Base-by-base conservation (phyloP, 1,140 invertebrate species). In the Diabrotica virgifera region DNA sequence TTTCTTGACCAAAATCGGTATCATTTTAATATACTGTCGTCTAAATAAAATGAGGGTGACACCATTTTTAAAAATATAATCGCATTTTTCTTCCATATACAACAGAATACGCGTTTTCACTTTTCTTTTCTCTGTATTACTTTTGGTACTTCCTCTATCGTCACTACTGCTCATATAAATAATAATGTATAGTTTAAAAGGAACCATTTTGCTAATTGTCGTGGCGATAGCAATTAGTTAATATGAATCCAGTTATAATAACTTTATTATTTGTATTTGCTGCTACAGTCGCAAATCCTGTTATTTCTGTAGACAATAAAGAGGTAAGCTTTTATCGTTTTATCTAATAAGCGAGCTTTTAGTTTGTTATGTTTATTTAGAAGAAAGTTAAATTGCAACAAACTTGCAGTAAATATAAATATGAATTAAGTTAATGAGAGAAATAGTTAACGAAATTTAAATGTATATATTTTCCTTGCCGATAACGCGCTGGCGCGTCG, bases 61-160 rank as follows among this genome's bases (percentile, higher is more conserved):
- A 46, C 40, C 40, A 46, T 46, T 46, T n/a, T 5, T 8, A 2
- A 10, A 10, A 46, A 46, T 10, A 8, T 46, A 46, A 46, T 46
- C 8, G 40, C 40, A 46, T 46, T 46, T 46, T 46, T 46, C 40
- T 46, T 46, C 40, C n/a, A 46, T 46, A 46, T 46, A 46, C 40
- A 46, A n/a, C 2, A 46, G 8, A n/a, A n/a, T 46, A n/a, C 40
- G 3, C n/a, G 8, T 46, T 46, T 46, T 46, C 40, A 46, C 40
- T 46, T 46, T 46, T 46, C 8, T 46, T 46, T 24, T 24, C 24
- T 24, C 24, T 24, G 24, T 24, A 24, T 24, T 24, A 24, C 24
- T 24, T 46, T 46, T 46, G 40, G n/a, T 46, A 46, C 40, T 46
- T 46, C 40, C 8, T 46, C 2, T 46, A 46, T 46, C n/a, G 40